Conservation (phyloP, 92 coral and sea anemone species). For the Nematostella vectensis region DNA sequence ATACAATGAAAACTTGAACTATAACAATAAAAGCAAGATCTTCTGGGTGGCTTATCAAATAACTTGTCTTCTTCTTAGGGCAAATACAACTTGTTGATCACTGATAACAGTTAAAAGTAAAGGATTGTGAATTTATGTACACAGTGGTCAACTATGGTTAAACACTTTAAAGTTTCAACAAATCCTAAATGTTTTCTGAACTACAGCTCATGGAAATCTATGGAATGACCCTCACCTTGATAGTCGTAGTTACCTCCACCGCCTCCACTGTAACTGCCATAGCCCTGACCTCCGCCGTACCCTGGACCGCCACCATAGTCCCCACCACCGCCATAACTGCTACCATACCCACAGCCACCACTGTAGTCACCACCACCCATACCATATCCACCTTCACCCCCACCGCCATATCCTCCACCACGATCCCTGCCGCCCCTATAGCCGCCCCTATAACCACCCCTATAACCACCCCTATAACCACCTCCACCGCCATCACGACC, state of each 20-base stretch:
- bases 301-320: neutral
- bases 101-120: no score
- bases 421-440: neutral
- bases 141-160: no score
- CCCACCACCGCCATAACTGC: neutral
- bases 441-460: neutral
- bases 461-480: neutral
- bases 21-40: no score
- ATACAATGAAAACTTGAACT: no score
- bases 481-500: neutral
- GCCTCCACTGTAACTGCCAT: neutral
- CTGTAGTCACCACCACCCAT: neutral
- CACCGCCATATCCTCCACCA: conserved; percentile 3
- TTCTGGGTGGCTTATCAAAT: no score
- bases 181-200: no score
- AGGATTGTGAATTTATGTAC: no score
- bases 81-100: no score
- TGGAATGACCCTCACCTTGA: conserved; percentile 1
- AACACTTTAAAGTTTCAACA: no score
- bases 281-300: neutral
- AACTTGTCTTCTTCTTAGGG: no score
- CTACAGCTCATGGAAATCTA: no score
- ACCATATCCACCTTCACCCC: neutral
- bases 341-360: neutral
- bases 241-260: neutral